Evolutionary conservation across 2,797 vertebrate species (phyloP), one percentile per base, ranked within the genome.

Genomic region (Notoglanidium macrostoma): DNA sequence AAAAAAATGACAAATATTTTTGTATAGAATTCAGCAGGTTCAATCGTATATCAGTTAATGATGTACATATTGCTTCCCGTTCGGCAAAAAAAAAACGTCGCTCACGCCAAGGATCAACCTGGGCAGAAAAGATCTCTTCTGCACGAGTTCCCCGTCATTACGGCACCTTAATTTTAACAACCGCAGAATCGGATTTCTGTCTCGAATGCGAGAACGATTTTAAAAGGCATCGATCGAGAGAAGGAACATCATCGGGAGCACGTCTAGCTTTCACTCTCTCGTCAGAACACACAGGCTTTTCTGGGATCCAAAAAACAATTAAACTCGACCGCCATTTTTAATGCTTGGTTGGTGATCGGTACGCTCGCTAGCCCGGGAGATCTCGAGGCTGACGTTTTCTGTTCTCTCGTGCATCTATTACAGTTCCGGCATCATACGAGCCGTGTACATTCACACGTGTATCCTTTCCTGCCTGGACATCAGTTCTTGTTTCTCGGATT

Each of bases 341-440:
- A 83, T 80, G 85, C 88, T 84, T 61, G 46, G 46, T 83, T 51
- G 72, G 68, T 85, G 46, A 78, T 65, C 78, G 86, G 90, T 91
- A 91, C 89, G 51, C 81, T 83, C 89, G 46, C 46, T 83, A 80
- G 87, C 72, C 78, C 83, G 79, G 85, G 85, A 84, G 68, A 84
- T 74, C 61, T 87, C 49, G 1, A 49, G 89, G 88, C 65, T 92
- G 90, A 94, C 90, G 93, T 11, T 94, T 95, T 92, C 92, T 72
- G 54, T 93, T 91, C 88, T 90, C 29, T 2, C 26, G 4, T 89
- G 92, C 92, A 89, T 79, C 93, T 93, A 90, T 61, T 57, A 82
- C 83, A 88, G 46, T 59, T 85, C 85, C 77, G 32, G 77, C 84
- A 57, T 79, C 82, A 61, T 85, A 84, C 67, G 11, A 63, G 23